phyloP scores from a whole-genome alignment of 1,140 invertebrate genomes.

The Drosophila subpulchrella region DNA sequence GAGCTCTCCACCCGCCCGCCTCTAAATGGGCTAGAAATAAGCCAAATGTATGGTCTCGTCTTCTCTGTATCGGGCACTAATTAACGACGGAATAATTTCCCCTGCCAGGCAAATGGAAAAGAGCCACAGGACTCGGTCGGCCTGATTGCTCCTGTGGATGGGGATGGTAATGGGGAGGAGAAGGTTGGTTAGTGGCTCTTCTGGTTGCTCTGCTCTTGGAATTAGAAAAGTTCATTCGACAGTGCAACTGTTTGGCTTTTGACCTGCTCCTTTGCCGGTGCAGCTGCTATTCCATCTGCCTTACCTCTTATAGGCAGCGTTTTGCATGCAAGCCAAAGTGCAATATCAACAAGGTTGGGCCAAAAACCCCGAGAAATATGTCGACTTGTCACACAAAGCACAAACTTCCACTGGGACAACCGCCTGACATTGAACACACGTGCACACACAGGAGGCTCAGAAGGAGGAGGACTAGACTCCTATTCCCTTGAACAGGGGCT shows the following conservation, averaged over 20 bases:
- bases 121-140: constrained; percentile 13
- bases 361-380: constrained; percentile 54
- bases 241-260: constrained; percentile 79
- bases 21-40: constrained; percentile 78
- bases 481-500: constrained; percentile 21
- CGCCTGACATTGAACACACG: constrained; percentile 40
- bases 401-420: constrained; percentile 60
- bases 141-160: constrained; percentile 5
- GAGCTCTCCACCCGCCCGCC: constrained; percentile 32
- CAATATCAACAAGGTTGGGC: constrained; percentile 71
- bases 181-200: neutral
- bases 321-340: constrained; percentile 79
- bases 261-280: constrained; percentile 27
- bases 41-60: constrained; percentile 56
- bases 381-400: constrained; percentile 71
- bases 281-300: constrained; percentile 11
- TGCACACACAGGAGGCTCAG: neutral
- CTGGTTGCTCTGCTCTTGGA: constrained; percentile 23
- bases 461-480: neutral
- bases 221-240: constrained; percentile 79
- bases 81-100: constrained; percentile 81
- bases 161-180: neutral
- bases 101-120: constrained; percentile 59
- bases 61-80: constrained; percentile 64
- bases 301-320: constrained; percentile 42